Evolutionary conservation across 2,113 vertebrate genomes (phyloP).

Genomic region (Spermophilus dauricus): DNA sequence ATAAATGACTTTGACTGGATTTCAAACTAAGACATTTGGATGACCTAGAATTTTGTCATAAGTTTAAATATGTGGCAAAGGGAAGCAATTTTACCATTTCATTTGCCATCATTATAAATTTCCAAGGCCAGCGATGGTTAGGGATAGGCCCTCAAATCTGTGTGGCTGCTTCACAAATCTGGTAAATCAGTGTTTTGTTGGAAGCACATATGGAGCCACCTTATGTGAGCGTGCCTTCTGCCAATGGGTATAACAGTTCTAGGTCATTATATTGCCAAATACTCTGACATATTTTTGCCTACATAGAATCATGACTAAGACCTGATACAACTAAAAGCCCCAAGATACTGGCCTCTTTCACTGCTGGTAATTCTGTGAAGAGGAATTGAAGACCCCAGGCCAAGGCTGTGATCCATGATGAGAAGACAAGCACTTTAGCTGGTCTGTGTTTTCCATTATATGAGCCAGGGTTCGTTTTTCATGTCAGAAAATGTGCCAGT

Average conservation of each 20-base stretch:
- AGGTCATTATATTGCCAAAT: conserved; percentile 63
- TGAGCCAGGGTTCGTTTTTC: not conserved
- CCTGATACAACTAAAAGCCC: not conserved
- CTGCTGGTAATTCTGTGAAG: not conserved
- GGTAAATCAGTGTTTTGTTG: conserved; percentile 76
- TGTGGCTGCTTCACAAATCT: conserved; percentile 52
- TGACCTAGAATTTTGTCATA: conserved; percentile 5
- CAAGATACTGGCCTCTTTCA: not conserved
- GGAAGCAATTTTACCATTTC: not conserved
- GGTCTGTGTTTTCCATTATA: not conserved
- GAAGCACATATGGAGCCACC: conserved; percentile 83
- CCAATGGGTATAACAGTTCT: conserved; percentile 80
- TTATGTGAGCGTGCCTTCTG: conserved; percentile 78
- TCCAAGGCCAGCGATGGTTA: conserved; percentile 40
- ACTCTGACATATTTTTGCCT: conserved; percentile 71
- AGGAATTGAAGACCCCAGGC: not conserved
- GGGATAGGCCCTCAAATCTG: conserved; percentile 64
- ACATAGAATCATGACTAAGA: conserved; percentile 21
- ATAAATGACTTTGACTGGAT: conserved; percentile 17
- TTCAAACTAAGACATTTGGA: not conserved
- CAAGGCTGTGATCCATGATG: conserved; percentile 21
- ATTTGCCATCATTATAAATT: conserved; percentile 61
- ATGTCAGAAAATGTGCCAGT: conserved; percentile 14
- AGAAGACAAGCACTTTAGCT: not conserved
- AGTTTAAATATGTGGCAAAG: not conserved